Evolutionary conservation across 2,888 invertebrate genomes (phyloP).

Genomic region (Creontiades dilutus): DNA sequence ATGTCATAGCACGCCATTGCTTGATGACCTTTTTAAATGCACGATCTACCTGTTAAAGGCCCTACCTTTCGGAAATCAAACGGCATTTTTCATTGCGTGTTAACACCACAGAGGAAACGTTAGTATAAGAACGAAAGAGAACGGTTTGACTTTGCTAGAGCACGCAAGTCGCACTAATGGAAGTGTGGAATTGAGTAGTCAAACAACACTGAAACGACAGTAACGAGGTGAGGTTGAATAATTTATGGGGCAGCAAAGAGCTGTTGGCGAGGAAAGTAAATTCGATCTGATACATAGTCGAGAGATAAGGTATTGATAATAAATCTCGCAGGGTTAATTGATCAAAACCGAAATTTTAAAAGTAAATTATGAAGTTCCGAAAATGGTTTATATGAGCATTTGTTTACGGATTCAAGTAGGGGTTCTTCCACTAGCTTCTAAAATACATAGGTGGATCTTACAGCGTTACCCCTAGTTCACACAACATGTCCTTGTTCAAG

Average conservation of each 20-base stretch:
- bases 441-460: too few relatives aligned
- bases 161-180: slow-evolving; percentile 51
- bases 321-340: too few relatives aligned
- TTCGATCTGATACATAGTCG: too few relatives aligned
- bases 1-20: not conserved
- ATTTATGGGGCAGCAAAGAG: slow-evolving; percentile 25
- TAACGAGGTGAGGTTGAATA: slow-evolving; percentile 58
- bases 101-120: slow-evolving; percentile 2
- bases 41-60: not conserved
- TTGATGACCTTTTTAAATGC: not conserved
- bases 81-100: slow-evolving; percentile 26
- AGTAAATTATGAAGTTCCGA: too few relatives aligned
- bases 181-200: slow-evolving; percentile 68
- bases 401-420: too few relatives aligned
- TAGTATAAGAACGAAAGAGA: not conserved
- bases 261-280: not conserved
- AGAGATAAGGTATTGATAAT: too few relatives aligned
- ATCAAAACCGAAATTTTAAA: too few relatives aligned
- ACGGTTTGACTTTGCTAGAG: not conserved
- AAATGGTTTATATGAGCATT: too few relatives aligned
- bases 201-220: slow-evolving; percentile 63
- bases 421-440: too few relatives aligned
- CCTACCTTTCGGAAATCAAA: not conserved
- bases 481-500: too few relatives aligned
- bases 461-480: too few relatives aligned